Base-by-base conservation (phyloP, 2,888 invertebrate species). In the Amphiduros pacificus region DNA sequence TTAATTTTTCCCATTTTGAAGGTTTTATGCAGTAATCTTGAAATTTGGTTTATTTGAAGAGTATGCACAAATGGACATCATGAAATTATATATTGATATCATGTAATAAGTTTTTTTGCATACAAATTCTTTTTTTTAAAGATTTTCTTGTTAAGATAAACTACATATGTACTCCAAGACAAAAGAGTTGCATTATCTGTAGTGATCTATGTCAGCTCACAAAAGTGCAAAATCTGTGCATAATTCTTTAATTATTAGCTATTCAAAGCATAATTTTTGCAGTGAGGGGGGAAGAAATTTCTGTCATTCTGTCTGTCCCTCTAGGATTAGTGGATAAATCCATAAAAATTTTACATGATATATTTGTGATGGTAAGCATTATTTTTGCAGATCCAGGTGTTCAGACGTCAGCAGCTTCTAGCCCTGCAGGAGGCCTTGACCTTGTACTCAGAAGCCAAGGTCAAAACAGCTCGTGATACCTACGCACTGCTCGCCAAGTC, bases 381-480 rank as follows among this genome's bases (percentile, higher is more conserved):
- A 57, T 29, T 17, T 24, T 56, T 40, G 4, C 63, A 67, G 67
- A 31, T 67, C 9, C 48, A 59, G 41, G 28, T 29, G 4, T 62
- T 63, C 61, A 70, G 76, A 24, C 77, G 74, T 29, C 71, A 77
- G 56, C 64, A 76, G 54, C 64, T 77, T 41, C 51, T 73, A 27
- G 66, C 75, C 14, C 74, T 76, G 58, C 73, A 75, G 53, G 77
- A 79, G 31, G 74, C 74, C n/a, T 63, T 81, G 51, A 64, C 72
- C n/a, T 59, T 68, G 14, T 79, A 73, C 68, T 74, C 78, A 0
- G 80, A 81, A 66, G 75, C 77, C 3, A 79, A 81, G 60, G 73
- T 81, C 44, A 77, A 76, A 58, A 77, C 78, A 6, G 75, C 79
- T 2, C 67, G 77, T 53, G 80, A 81, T 60, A 77, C 76, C 0